Conservation (phyloP, 2,888 invertebrate genomes). For the Aphelenchoides bicaudatus region DNA sequence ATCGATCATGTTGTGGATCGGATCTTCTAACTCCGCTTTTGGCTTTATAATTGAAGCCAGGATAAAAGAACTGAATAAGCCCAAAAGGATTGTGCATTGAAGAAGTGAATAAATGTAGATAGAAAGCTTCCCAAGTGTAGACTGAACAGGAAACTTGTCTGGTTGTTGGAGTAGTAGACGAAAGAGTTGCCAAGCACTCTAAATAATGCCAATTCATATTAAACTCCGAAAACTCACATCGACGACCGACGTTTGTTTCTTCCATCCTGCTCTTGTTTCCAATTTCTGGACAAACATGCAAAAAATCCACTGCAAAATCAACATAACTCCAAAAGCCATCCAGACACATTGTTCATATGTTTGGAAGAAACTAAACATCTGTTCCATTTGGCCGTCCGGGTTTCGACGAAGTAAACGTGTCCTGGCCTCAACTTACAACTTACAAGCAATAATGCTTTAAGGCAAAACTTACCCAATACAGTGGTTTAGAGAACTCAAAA, state of each 20-base stretch:
- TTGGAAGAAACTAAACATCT: no score
- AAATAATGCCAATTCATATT: neutral
- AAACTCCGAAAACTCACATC: neutral
- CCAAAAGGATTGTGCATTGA: neutral
- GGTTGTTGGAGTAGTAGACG: conserved; percentile 1
- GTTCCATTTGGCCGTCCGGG: neutral
- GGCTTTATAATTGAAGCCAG: conserved; percentile 1
- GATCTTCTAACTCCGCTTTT: neutral
- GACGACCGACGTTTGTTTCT: neutral
- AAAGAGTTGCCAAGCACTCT: conserved; percentile 1
- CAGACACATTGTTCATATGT: no score
- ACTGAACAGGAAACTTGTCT: no score
- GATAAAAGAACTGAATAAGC: conserved; percentile 7
- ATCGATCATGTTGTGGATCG: neutral
- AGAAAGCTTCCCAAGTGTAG: no score
- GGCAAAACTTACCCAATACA: neutral
- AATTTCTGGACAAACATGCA: neutral
- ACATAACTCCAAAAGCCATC: no score
- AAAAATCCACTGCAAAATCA: neutral
- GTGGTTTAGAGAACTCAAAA: neutral
- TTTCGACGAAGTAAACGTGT: neutral
- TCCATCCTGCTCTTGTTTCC: neutral
- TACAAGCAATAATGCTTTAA: no score
- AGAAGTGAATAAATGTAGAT: neutral
- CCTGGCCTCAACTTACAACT: neutral